Base-by-base conservation (phyloP, 2,113 vertebrate species). In the Burhinus bistriatus region DNA sequence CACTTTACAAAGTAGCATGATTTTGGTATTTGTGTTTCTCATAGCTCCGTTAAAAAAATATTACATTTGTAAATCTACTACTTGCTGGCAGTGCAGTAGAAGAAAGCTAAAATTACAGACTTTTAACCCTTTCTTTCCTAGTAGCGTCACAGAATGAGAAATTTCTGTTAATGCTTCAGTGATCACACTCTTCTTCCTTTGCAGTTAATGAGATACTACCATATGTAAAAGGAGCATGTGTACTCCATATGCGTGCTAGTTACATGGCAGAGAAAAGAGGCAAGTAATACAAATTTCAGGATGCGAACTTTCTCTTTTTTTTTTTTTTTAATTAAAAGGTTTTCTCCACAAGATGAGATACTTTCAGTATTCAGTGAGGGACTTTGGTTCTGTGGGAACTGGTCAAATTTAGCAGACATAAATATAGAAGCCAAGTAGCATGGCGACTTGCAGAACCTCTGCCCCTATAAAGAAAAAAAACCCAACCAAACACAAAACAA, bases 371-470 rank as follows among this genome's bases (percentile, higher is more conserved):
- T 80, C 38, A 51, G n/a, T 70, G 68, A 73, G n/a, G 9, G 38
- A 75, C 51, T 81, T 75, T 15, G 22, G 8, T 92, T 97, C 64
- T 95, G 59, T 94, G 72, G 79, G 83, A 96, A 89, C 55, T 23
- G 25, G 59, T 97, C 59, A 94, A 75, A 92, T 83, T 81, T 75
- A 97, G 90, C 59, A 93, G 69, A n/a, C 12, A 16, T 78, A 96
- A 89, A 90, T 87, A 75, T n/a, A 84, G 90, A 93, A 86, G 26
- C 59, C 17, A 36, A 84, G 49, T 44, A 62, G 49, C 4, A 2
- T 47, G 68, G 49, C 11, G 30, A 51, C 44, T 92, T 90, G 52
- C 47, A 83, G 76, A 92, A 75, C n/a, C 23, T 65, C 68, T 94
- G 80, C 27, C 69, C 45, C 68, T 57, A 2, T 71, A 70, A 94